Evolutionary conservation across 2,888 invertebrate species (phyloP).

Genomic region (Odontomyia ornata): DNA sequence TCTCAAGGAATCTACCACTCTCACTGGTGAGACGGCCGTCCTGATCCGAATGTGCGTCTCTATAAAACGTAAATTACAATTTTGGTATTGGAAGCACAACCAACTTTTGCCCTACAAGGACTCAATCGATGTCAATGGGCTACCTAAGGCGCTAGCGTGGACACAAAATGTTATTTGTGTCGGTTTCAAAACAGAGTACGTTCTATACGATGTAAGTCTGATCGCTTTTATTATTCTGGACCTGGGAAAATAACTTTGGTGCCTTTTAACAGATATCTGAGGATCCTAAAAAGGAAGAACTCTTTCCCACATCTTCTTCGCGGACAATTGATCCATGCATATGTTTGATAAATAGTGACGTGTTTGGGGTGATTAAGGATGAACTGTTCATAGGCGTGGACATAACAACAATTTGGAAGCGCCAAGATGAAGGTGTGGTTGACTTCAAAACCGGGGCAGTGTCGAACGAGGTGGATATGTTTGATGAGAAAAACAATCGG

Average conservation of each 20-base stretch:
- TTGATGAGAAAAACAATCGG: slow-evolving; percentile 23
- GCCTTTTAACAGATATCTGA: slow-evolving; percentile 49
- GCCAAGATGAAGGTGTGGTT: neutral
- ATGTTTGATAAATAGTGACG: slow-evolving; percentile 76
- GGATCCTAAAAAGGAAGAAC: slow-evolving; percentile 72
- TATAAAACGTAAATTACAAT: slow-evolving; percentile 82
- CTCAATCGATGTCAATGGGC: slow-evolving; percentile 81
- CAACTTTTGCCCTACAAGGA: slow-evolving; percentile 77
- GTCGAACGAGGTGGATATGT: slow-evolving; percentile 3
- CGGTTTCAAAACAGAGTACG: slow-evolving; percentile 86
- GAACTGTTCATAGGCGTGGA: slow-evolving; percentile 87
- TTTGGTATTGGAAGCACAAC: slow-evolving; percentile 90
- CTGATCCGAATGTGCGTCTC: slow-evolving; percentile 88
- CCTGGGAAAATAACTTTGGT: neutral
- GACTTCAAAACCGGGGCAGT: slow-evolving; percentile 27
- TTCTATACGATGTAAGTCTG: slow-evolving; percentile 74
- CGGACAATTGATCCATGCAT: slow-evolving; percentile 84
- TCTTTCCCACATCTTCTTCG: slow-evolving; percentile 84
- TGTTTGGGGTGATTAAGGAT: slow-evolving; percentile 87
- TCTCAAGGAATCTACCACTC: slow-evolving; percentile 54
- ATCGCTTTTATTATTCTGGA: neutral
- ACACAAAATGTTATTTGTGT: slow-evolving; percentile 85
- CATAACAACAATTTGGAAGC: slow-evolving; percentile 65
- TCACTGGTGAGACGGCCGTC: slow-evolving; percentile 79
- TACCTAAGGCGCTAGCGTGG: slow-evolving; percentile 84